phyloP scores from a whole-genome alignment of 2,888 invertebrate genomes.

The Nasonia oneida region DNA sequence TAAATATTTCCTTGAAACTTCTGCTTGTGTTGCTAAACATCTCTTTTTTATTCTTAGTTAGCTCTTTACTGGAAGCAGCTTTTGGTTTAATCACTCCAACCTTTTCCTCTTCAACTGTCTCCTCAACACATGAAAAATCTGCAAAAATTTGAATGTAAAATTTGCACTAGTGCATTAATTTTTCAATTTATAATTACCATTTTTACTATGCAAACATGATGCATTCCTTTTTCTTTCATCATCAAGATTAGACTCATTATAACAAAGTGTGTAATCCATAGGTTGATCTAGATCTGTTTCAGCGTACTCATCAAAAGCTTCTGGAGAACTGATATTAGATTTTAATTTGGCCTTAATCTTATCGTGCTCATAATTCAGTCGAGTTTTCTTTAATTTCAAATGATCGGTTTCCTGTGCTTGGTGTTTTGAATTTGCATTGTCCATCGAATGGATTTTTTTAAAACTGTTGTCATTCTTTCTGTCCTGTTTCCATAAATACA shows the following conservation, averaged over 20 bases:
- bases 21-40: constrained; percentile 57
- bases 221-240: constrained; percentile 73
- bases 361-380: constrained; percentile 19
- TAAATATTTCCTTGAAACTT: constrained; percentile 61
- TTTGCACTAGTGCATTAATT: not conserved
- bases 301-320: constrained; percentile 84
- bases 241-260: constrained; percentile 91
- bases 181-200: constrained; percentile 35
- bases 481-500: constrained; percentile 47
- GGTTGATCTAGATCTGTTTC: constrained; percentile 95
- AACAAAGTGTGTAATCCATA: constrained; percentile 93
- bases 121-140: constrained; percentile 86
- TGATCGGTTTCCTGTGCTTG: constrained; percentile 40
- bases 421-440: not conserved
- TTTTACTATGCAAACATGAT: constrained; percentile 68
- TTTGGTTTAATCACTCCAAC: constrained; percentile 65
- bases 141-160: constrained; percentile 76
- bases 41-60: constrained; percentile 50
- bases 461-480: constrained; percentile 33
- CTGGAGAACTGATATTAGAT: constrained; percentile 14
- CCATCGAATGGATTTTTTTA: not conserved
- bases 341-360: constrained; percentile 39
- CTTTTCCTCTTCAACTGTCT: constrained; percentile 65
- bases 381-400: constrained; percentile 37
- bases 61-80: constrained; percentile 60